Base-by-base conservation (phyloP, 2,113 vertebrate genomes). In the Ptychochromis oligacanthus region DNA sequence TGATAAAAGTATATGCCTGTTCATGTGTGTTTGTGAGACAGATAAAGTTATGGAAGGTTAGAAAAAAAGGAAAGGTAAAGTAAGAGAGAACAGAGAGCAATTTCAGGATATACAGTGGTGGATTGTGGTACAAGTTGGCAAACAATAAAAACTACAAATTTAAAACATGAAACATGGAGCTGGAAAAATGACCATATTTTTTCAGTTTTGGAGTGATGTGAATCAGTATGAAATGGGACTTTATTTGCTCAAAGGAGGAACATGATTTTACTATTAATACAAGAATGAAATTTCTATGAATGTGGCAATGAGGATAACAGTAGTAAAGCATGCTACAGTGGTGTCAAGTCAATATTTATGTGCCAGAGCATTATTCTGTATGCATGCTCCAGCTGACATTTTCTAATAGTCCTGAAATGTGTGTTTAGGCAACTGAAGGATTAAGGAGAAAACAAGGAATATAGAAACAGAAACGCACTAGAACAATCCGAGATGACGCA, bases 401-500 rank as follows among this genome's bases (percentile, higher is more conserved):
- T 80, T 89, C 59, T 91, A 93, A 93, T 91, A 89, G 83, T 83
- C 80, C 80, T 79, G 31, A 89, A 93, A 90, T 90, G 83, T 89
- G 85, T 90, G 89, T 91, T 93, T 81, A 89, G 88, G 87, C 76
- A 78, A 82, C 46, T 58, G 83, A 82, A 55, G 75, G 75, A 79
- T 59, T 61, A 58, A 79, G 46, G 54, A 82, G 65, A 55, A 80
- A 84, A 83, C 43, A 24, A 79, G 55, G 57, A 38, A 75, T 55
- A 78, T 54, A 65, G 24, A 56, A 36, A 62, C 61, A 34, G 78
- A 83, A 75, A 84, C 82, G 76, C 13, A 11, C 72, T 82, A 81
- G 83, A 92, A 87, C 91, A 90, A 84, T 89, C 87, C 17, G 20
- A 67, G 90, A 84, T 59, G 79, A 86, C 78, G 34, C 52, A 59